Base-by-base conservation (phyloP, 1,140 invertebrate genomes). In the Tetranychus urticae region DNA sequence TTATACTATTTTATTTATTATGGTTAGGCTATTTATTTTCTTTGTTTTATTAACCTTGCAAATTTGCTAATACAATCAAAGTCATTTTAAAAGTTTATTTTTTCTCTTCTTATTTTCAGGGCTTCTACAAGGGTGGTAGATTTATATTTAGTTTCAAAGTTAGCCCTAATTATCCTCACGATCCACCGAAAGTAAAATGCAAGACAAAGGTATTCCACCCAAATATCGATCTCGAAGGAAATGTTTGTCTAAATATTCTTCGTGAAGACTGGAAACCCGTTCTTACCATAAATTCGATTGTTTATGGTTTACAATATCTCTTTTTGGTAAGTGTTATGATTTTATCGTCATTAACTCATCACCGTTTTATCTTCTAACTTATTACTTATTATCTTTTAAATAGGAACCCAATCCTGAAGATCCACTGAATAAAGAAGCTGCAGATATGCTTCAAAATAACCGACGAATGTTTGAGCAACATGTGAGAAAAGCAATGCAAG, bases 211-310 rank as follows among this genome's bases (percentile, higher is more conserved):
- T 93, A 14, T 93, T 92, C 74, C 89, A 93, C 75, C 89, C 89
- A 36, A 93, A 93, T 70, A 93, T 93, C 72, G 89, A 93, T 76
- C 75, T 91, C 62, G 88, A 92, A 71, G 89, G 89, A 57, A 92
- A 93, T 76, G 88, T 93, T 6, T 93, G 89, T 70, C 75, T 93
- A 58, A 93, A 93, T 74, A 93, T 93, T 70, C 75, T 93, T 62
- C 79, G 92, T 70, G 92, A 97, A 81, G 92, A 97, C 75, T 97
- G 92, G 92, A 97, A 97, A 74, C 92, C 92, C 64, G 92, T 97
- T 62, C 78, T 97, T 60, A 96, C 91, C 52, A 90, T 97, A 65
- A 97, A 93, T 73, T 92, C 91, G 62, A 90, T 97, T 74, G 87
- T 97, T 57, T 97, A 97, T 79, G 92, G 92, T 65, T 78, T 97